phyloP scores from a whole-genome alignment of 2,888 invertebrate species.

The Falcaria lacertinaria region DNA sequence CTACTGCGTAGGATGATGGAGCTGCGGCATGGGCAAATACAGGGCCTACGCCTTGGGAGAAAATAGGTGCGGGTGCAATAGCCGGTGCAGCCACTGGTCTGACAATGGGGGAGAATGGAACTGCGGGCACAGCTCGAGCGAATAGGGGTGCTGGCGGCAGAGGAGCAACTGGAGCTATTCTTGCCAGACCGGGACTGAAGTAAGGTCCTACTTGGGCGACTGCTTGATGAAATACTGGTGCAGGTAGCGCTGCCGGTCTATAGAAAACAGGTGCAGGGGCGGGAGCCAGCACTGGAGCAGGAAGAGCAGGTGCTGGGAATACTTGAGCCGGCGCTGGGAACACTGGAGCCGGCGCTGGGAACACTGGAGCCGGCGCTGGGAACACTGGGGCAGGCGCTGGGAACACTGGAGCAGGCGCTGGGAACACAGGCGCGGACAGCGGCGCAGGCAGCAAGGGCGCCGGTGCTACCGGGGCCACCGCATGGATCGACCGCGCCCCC shows the following conservation, averaged over 20 bases:
- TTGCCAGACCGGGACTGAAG: constrained; percentile 23
- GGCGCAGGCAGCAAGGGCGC: constrained; percentile 5
- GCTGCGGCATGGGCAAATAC: constrained; percentile 18
- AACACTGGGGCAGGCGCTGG: constrained; percentile 5
- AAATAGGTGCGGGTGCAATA: constrained; percentile 34
- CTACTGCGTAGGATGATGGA: constrained; percentile 36
- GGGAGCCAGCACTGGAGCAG: constrained; percentile 20
- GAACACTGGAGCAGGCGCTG: constrained; percentile 27
- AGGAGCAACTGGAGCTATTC: constrained; percentile 19
- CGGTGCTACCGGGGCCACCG: constrained; percentile 49
- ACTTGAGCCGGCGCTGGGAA: constrained; percentile 28
- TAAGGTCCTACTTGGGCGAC: constrained; percentile 18
- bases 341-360: constrained; percentile 21
- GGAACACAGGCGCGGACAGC: constrained; percentile 25
- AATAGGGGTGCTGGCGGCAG: constrained; percentile 15
- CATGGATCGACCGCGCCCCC: constrained; percentile 61
- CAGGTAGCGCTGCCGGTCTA: constrained; percentile 24
- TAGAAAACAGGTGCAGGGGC: constrained; percentile 15
- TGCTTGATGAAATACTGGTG: constrained; percentile 8
- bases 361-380: constrained; percentile 5
- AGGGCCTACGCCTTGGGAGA: constrained; percentile 17
- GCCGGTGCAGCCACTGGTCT: constrained; percentile 23
- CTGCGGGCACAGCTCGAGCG: constrained; percentile 26
- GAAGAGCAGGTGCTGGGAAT: constrained; percentile 8
- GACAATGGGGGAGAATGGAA: constrained; percentile 45